A percentile compares a stretch with the other conserved stretches of the same genome.
Evolutionary conservation across 2,888 invertebrate species (phyloP).

Genomic region (Coecobrya sp.): DNA sequence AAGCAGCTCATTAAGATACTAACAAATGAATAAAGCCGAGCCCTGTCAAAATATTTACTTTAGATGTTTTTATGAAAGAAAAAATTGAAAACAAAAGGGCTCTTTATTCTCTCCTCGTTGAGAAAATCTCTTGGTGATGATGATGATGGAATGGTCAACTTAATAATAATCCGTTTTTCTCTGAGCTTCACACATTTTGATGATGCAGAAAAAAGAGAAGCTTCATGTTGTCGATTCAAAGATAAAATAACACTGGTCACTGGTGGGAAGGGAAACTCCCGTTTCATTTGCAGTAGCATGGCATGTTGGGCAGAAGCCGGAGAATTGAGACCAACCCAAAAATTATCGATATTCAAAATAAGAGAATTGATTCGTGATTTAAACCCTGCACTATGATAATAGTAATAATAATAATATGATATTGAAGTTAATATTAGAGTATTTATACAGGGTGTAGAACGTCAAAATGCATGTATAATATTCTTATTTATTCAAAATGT

Average conservation of each 20-base stretch:
- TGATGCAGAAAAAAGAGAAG: slow-evolving; percentile 12
- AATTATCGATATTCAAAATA: slow-evolving; percentile 77
- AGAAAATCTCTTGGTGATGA: slow-evolving; percentile 33
- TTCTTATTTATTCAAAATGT: not conserved
- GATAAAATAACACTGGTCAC: slow-evolving; percentile 65
- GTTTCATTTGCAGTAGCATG: slow-evolving; percentile 72
- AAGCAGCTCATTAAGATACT: slow-evolving; percentile 78
- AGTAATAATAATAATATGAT: slow-evolving; percentile 32
- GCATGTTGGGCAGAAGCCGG: slow-evolving; percentile 42
- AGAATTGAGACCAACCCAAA: slow-evolving; percentile 75
- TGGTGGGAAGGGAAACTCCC: slow-evolving; percentile 75
- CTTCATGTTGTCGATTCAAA: slow-evolving; percentile 74
- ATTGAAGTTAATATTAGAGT: not conserved
- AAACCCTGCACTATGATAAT: slow-evolving; percentile 21
- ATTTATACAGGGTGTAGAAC: not conserved
- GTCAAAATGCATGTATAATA: not conserved
- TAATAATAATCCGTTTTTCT: not conserved
- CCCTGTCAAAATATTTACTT: slow-evolving; percentile 82
- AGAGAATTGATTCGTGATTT: slow-evolving; percentile 68
- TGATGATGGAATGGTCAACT: slow-evolving; percentile 19
- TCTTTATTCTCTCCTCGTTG: slow-evolving; percentile 38
- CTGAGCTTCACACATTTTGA: slow-evolving; percentile 47
- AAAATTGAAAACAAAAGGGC: slow-evolving; percentile 76
- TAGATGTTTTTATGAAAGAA: slow-evolving; percentile 69
- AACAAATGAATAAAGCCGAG: slow-evolving; percentile 72